Evolutionary conservation across 2,888 invertebrate species (phyloP).

Genomic region (Sinhomidia bicolor): DNA sequence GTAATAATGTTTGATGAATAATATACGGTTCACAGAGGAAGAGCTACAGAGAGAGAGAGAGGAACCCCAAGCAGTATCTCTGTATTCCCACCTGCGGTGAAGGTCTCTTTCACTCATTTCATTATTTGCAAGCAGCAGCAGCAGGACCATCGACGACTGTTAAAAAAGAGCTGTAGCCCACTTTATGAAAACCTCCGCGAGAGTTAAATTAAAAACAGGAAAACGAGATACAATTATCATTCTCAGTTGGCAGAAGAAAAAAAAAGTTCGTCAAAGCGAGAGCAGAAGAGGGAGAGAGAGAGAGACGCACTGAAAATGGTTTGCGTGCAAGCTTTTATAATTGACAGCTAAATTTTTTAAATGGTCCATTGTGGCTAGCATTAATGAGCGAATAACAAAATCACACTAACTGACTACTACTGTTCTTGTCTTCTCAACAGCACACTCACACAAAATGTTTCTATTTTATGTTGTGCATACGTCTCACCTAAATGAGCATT

Average conservation of each 20-base stretch:
- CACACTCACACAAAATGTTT: neutral
- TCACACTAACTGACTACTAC: constrained; percentile 62
- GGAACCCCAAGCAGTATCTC: constrained; percentile 54
- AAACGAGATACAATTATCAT: constrained; percentile 71
- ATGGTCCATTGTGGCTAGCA: constrained; percentile 71
- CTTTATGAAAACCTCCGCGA: constrained; percentile 55
- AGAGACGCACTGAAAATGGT: constrained; percentile 54
- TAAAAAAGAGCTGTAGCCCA: constrained; percentile 14
- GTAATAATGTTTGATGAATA: constrained; percentile 65
- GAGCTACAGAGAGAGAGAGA: constrained; percentile 11
- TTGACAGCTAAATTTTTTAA: constrained; percentile 74
- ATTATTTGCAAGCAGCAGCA: constrained; percentile 1
- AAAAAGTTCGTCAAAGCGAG: constrained; percentile 44
- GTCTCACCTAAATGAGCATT: constrained; percentile 14
- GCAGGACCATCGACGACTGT: constrained; percentile 16
- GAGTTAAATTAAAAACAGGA: constrained; percentile 72
- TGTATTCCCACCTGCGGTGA: constrained; percentile 64
- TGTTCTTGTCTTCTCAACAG: constrained; percentile 4
- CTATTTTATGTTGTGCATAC: constrained; percentile 25
- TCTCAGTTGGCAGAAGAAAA: constrained; percentile 63
- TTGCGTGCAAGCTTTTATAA: constrained; percentile 72
- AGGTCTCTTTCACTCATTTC: constrained; percentile 48
- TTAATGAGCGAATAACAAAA: constrained; percentile 70
- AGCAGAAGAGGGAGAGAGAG: neutral
- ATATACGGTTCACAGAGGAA: constrained; percentile 36